A percentile compares a stretch with the other conserved stretches of the same genome.
Conservation (phyloP, 2,888 invertebrate species). For the Hypercompe scribonia region DNA sequence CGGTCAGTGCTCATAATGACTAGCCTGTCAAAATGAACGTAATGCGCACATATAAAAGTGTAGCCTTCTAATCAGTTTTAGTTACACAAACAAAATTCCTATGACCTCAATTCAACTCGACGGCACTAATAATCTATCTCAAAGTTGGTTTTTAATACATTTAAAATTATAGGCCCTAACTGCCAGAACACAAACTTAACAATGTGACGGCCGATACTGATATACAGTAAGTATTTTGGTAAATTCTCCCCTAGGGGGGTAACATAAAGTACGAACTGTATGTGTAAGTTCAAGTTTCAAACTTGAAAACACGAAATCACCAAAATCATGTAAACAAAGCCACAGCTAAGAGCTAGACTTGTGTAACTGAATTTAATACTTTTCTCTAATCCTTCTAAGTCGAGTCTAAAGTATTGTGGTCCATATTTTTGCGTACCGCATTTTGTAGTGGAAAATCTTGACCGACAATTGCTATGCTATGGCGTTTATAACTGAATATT, state of each 20-base stretch:
- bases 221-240: no score
- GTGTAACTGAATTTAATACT: background rate
- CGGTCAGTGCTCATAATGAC: background rate
- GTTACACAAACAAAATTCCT: background rate
- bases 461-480: background rate
- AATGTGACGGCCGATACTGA: no score
- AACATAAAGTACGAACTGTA: background rate
- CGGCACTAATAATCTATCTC: background rate
- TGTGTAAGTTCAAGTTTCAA: background rate
- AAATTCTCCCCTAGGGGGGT: background rate
- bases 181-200: no score
- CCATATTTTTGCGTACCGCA: background rate
- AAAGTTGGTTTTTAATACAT: background rate
- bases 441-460: conserved; percentile 11
- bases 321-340: no score
- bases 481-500: background rate
- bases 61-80: background rate
- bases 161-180: no score
- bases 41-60: background rate
- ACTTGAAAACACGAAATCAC: background rate
- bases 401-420: background rate
- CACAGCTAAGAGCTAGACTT: background rate
- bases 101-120: background rate
- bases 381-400: background rate
- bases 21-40: background rate